phyloP scores from a whole-genome alignment of 2,797 vertebrate species.

The Oryzias dopingdopingensis region DNA sequence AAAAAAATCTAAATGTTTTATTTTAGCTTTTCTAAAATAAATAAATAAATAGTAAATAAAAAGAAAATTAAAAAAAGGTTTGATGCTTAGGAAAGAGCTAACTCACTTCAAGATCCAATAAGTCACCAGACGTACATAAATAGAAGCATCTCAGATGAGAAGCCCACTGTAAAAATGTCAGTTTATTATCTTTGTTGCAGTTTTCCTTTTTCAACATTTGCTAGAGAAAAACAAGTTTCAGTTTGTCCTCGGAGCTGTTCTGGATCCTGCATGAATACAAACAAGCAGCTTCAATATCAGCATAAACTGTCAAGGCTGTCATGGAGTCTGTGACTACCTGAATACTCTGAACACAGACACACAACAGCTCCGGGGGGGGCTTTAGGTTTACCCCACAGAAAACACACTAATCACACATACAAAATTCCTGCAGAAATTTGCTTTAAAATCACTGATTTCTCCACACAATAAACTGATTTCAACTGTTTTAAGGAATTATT shows the following conservation, averaged over 20 bases:
- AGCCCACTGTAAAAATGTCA: neutral
- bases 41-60: too few species aligned
- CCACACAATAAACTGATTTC: neutral
- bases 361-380: slow-evolving; percentile 17
- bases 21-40: too few species aligned
- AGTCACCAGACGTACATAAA: neutral
- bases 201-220: slow-evolving; percentile 3
- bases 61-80: too few species aligned
- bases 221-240: slow-evolving; percentile 20
- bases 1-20: too few species aligned
- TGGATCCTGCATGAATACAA: slow-evolving; percentile 35
- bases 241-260: slow-evolving; percentile 24
- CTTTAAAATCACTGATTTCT: neutral
- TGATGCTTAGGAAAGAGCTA: too few species aligned
- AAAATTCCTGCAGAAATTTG: slow-evolving; percentile 1
- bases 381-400: slow-evolving; percentile 21
- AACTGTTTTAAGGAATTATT: neutral
- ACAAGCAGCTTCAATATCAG: slow-evolving; percentile 43
- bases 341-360: slow-evolving; percentile 32
- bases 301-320: slow-evolving; percentile 55
- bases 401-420: slow-evolving; percentile 1
- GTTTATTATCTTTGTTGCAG: slow-evolving; percentile 1
- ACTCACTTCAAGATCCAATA: neutral
- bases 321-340: slow-evolving; percentile 36
- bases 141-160: neutral